A percentile compares a stretch with the other conserved stretches of the same genome.
Evolutionary conservation across 2,888 invertebrate species (phyloP).

Genomic region (Ctenicera cuprea): DNA sequence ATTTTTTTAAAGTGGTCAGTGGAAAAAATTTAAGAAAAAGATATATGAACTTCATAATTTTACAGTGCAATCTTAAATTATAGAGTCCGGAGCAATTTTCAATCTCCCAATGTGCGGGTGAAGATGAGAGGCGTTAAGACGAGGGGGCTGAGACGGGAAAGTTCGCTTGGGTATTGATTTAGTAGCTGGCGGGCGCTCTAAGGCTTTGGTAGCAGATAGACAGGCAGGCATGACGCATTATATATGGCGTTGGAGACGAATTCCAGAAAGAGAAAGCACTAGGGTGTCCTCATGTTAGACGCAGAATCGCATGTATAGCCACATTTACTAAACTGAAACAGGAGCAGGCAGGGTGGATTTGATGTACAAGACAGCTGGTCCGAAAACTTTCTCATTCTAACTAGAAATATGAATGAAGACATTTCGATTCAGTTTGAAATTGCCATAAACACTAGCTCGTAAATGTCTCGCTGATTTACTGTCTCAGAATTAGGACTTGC

Average conservation of each 20-base stretch:
- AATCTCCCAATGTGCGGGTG: conserved; percentile 56
- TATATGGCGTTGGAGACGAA: conserved; percentile 74
- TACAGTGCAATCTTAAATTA: conserved; percentile 25
- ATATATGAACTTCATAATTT: not conserved
- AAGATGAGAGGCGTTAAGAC: conserved; percentile 57
- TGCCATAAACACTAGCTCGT: conserved; percentile 10
- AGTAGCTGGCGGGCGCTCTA: conserved; percentile 72
- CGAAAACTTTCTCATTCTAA: conserved; percentile 58
- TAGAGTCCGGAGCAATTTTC: conserved; percentile 41
- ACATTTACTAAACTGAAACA: conserved; percentile 46
- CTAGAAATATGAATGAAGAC: conserved; percentile 56
- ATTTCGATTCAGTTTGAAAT: conserved; percentile 49
- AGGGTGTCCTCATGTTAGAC: conserved; percentile 47
- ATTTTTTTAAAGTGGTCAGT: not conserved
- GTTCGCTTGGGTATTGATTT: conserved; percentile 71
- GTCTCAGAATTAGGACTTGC: conserved; percentile 56
- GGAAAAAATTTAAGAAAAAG: not conserved
- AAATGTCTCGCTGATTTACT: conserved; percentile 25
- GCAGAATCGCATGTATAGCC: conserved; percentile 58
- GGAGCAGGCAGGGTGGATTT: conserved; percentile 60
- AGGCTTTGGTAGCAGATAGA: conserved; percentile 72
- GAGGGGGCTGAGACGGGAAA: conserved; percentile 57
- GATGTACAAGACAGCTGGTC: conserved; percentile 72
- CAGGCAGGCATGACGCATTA: conserved; percentile 73
- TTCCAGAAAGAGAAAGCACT: conserved; percentile 61